phyloP scores from a whole-genome alignment of 2,113 vertebrate species.

The Hystrix cristata region DNA sequence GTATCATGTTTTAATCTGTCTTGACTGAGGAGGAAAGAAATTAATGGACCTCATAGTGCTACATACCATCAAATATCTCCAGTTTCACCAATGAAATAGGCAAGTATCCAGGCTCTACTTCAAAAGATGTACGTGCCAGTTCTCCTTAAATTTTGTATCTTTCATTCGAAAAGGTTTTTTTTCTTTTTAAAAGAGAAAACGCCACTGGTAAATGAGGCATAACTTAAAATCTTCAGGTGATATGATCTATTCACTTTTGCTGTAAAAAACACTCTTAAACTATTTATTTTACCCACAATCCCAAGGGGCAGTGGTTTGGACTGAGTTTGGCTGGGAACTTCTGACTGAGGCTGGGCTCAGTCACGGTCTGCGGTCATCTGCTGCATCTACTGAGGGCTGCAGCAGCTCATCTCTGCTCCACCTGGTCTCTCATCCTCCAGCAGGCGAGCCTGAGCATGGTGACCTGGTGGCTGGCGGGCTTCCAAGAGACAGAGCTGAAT shows the following conservation, averaged over 20 bases:
- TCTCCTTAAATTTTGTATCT: conserved; percentile 1
- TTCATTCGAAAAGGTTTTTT: conserved; percentile 5
- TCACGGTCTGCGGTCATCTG: not conserved
- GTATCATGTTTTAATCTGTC: not conserved
- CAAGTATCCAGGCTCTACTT: not conserved
- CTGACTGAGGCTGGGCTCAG: not conserved
- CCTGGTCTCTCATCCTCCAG: not conserved
- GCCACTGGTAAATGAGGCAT: not conserved
- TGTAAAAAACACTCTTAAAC: not conserved
- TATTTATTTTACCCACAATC: not conserved
- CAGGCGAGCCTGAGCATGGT: not conserved
- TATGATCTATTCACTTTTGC: not conserved
- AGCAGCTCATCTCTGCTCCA: not conserved
- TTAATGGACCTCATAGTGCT: not conserved
- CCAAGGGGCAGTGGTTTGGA: not conserved
- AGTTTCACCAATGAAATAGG: not conserved
- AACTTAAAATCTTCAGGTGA: not conserved
- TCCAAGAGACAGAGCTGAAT: not conserved
- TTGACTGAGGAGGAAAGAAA: conserved; percentile 14
- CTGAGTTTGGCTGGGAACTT: not conserved
- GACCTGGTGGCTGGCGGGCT: not conserved
- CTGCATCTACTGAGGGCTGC: too few relatives aligned
- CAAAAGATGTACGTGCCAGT: not conserved
- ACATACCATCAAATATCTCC: not conserved
- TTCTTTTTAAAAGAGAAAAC: not conserved